Percentiles rank a stretch among this genome's conserved stretches.
Evolutionary conservation across 2,888 invertebrate species (phyloP).

Genomic region (Sarcophaga rosellei): DNA sequence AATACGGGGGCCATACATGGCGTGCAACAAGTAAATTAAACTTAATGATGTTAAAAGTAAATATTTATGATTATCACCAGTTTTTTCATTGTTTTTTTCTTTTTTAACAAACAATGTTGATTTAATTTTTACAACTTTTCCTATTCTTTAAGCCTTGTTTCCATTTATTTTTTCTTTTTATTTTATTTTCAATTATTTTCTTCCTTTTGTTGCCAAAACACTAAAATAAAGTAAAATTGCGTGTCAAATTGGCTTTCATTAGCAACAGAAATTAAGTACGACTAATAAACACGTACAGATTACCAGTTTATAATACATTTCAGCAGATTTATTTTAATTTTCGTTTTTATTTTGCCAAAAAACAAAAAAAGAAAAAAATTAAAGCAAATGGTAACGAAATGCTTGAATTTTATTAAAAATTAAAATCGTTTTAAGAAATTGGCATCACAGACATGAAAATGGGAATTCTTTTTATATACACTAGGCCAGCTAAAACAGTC

Average conservation of each 20-base stretch:
- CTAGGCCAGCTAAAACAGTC: no score
- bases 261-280: constrained; percentile 46
- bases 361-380: neutral
- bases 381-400: no score
- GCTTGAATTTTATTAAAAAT: no score
- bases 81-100: neutral
- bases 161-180: no score
- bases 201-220: constrained; percentile 33
- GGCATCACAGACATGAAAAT: no score
- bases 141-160: constrained; percentile 32
- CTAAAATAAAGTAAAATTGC: constrained; percentile 45
- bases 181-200: neutral
- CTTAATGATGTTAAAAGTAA: constrained; percentile 70
- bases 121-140: constrained; percentile 60
- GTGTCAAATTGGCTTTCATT: constrained; percentile 65
- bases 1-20: constrained; percentile 30
- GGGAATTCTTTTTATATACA: no score
- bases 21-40: constrained; percentile 79
- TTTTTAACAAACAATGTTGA: constrained; percentile 63
- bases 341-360: neutral
- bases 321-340: constrained; percentile 14
- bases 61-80: constrained; percentile 70
- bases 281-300: constrained; percentile 58
- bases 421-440: no score
- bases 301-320: constrained; percentile 16